Base-by-base conservation (phyloP, 2,113 vertebrate species). In the Aegypius monachus region DNA sequence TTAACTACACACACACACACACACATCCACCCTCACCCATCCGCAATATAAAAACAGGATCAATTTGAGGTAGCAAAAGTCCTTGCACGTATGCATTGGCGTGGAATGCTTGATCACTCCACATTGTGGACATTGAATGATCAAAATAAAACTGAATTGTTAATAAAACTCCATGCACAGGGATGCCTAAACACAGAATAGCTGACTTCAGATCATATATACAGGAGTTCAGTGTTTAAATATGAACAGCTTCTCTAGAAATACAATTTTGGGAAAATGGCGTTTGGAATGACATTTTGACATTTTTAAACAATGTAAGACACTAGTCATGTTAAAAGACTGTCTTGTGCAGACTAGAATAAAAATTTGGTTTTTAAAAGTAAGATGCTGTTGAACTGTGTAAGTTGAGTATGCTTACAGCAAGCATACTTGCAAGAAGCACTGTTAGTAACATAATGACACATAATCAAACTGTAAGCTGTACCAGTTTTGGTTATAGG, bases 61-160 rank as follows among this genome's bases (percentile, higher is more conserved):
- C 31, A 42, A 3, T 42, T 0, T 56, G 25, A 80, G 22, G 36
- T 9, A 81, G 42, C 13, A 52, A 14, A 38, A 82, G 20, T 63
- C 75, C 26, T 47, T 86, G 47, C 42, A 52, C 16, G 6, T 62
- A 36, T 42, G 47, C 32, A 59, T 1, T 71, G 17, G 50, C 2
- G 2, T 16, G 70, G 63, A 65, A 61, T 8, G 9, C n/a, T 63
- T 68, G 16, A 83, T 61, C 22, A 19, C 27, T 48, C 67, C 27
- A 25, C 11, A 38, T 58, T 50, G 83, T 0, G 0, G 19, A 31
- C 47, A 62, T 0, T 1, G 0, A 73, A 65, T 20, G 7, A 80
- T 11, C 21, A 72, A 72, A 82, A 75, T 0, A 42, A 22, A 91
- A 72, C 9, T 14, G 36, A 85, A 34, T 13, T 63, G 32, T 59